These are phyloP conservation scores for Elephantulus edwardii DNA, from an alignment of 2,113 vertebrate genomes.

Conservation along the genomic window DNA sequence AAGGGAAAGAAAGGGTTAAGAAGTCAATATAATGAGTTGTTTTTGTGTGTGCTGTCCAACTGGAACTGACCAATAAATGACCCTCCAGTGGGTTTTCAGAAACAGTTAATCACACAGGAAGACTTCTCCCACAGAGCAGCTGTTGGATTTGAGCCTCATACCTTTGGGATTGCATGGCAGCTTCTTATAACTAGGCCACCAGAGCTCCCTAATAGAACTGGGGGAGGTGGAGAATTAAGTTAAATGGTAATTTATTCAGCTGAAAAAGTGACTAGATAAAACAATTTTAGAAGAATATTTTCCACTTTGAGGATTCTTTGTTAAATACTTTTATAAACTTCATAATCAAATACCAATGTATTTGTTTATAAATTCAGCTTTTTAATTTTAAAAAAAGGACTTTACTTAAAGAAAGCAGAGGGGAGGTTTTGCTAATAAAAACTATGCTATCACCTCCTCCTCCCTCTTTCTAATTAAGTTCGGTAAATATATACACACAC, in stretches of 20 bases:
- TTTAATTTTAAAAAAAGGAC: conserved; percentile 1
- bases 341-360: conserved; percentile 36
- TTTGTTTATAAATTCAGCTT: conserved; percentile 35
- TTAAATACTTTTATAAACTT: conserved; percentile 18
- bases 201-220: too few species aligned
- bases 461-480: conserved; percentile 49
- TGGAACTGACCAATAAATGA: too few species aligned
- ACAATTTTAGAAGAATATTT: not conserved
- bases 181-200: too few species aligned
- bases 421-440: conserved; percentile 16
- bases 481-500: not conserved
- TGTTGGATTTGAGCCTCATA: too few species aligned
- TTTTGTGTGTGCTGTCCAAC: too few species aligned
- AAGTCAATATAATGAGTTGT: not conserved
- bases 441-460: conserved; percentile 20
- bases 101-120: too few species aligned
- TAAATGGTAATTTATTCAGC: not conserved
- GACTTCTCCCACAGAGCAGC: too few species aligned
- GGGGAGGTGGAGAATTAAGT: not conserved
- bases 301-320: conserved; percentile 34
- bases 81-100: too few species aligned
- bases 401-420: conserved; percentile 39
- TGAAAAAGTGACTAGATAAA: conserved; percentile 32
- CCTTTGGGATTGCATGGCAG: too few species aligned
- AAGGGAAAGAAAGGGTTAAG: not conserved